A percentile compares a stretch with the other conserved stretches of the same genome.
Conservation (phyloP, 2,888 invertebrate species). For the Hirtodrosophila alboralis region DNA sequence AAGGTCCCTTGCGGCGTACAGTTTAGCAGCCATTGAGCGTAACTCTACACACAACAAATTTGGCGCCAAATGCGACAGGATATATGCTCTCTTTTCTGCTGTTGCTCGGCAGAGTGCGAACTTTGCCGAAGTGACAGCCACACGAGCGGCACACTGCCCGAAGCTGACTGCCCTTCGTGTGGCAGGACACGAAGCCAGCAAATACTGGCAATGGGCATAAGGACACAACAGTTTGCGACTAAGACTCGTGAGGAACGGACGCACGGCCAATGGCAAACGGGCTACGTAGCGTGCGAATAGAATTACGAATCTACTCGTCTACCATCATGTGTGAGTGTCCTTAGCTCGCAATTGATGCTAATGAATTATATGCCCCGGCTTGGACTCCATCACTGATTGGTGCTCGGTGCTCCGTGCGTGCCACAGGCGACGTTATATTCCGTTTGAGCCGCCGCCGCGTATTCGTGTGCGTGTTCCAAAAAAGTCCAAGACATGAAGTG, state of each 20-base stretch:
- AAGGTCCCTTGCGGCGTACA: slow-evolving; percentile 40
- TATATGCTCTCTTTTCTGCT: slow-evolving; percentile 17
- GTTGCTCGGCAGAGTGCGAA: slow-evolving; percentile 14
- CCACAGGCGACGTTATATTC: slow-evolving; percentile 24
- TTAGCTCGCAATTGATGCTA: slow-evolving; percentile 36
- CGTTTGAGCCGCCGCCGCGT: slow-evolving; percentile 2
- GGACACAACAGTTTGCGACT: slow-evolving; percentile 81
- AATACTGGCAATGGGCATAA: slow-evolving; percentile 43
- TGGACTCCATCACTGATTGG: slow-evolving; percentile 36
- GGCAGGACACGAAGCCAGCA: slow-evolving; percentile 52
- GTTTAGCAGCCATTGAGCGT: slow-evolving; percentile 63
- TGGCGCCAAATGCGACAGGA: slow-evolving; percentile 76
- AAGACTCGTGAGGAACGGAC: slow-evolving; percentile 81
- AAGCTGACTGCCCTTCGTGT: slow-evolving; percentile 29
- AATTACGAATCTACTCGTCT: slow-evolving; percentile 45
- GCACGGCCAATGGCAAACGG: slow-evolving; percentile 69
- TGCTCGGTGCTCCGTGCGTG: slow-evolving; percentile 33
- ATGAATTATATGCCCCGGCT: slow-evolving; percentile 37
- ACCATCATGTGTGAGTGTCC: slow-evolving; percentile 32
- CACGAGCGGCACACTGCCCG: slow-evolving; percentile 44
- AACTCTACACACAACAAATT: slow-evolving; percentile 65
- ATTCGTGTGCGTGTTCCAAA: slow-evolving; percentile 21
- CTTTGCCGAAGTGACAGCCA: slow-evolving; percentile 36
- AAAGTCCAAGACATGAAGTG: slow-evolving; percentile 13
- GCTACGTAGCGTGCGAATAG: slow-evolving; percentile 47